Base-by-base conservation (phyloP, 2,113 vertebrate genomes). In the Varanus komodoensis region DNA sequence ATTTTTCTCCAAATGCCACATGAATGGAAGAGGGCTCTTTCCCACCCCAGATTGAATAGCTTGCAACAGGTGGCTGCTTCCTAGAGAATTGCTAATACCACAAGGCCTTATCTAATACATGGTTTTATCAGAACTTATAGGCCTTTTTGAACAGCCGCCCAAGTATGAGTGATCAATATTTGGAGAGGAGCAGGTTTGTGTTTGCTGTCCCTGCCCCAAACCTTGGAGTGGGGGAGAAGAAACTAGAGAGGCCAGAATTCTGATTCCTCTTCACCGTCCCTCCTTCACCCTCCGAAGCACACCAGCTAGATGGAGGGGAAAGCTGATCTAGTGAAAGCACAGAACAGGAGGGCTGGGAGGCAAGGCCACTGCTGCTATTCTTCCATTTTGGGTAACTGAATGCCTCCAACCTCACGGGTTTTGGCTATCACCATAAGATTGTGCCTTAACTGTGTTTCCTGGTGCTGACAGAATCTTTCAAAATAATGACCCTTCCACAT, bases 31-130 rank as follows among this genome's bases (percentile, higher is more conserved):
- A 48, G 34, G 75, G 48, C 11, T 2, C 12, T n/a, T n/a, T 73
- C 14, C 57, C 61, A 32, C 79, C 44, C 25, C 21, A 87, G 73
- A 38, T 78, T 9, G 78, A 61, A 87, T 78, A 29, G 74, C 54
- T 78, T 48, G 38, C 38, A 79, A 48, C 12, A 78, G 27, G 74
- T 21, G 25, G 38, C 38, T 77, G 34, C 57, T 78, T 87, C 34
- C 34, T 50, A 48, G 57, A 67, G 44, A 87, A 87, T 87, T 38
- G 64, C 14, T 87, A 44, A 29, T 87, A 38, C 86, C 74, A 64
- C 32, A 34, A 67, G 57, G 11, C 34, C 23, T 67, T 17, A 83
- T 83, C 61, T 67, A 34, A 67, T 83, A 5, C 38, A 83, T 38
- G 44, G 57, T 29, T 83, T 44, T 34, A 12, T 67, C 38, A 78